These are phyloP conservation scores for Garrulus glandarius DNA, from an alignment of 2,797 vertebrate genomes.

Conservation along the genomic window DNA sequence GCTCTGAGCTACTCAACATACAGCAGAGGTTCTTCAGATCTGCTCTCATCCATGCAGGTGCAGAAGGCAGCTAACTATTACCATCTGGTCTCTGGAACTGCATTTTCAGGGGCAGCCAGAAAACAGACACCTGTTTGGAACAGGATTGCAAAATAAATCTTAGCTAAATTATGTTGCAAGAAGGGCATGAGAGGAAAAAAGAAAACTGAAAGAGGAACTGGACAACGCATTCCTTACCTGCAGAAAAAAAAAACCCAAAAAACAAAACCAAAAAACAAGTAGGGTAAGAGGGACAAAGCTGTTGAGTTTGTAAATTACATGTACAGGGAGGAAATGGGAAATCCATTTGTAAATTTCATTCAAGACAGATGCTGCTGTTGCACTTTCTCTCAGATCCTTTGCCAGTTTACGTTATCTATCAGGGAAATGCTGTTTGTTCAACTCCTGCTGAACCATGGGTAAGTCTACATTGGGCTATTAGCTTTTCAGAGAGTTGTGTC, in stretches of 20 bases:
- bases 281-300: neutral
- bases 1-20: neutral
- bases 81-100: slow-evolving; percentile 51
- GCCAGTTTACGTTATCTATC: neutral
- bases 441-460: neutral
- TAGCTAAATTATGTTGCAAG: neutral
- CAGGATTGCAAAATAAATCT: neutral
- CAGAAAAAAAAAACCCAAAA: neutral
- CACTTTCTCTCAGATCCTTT: neutral
- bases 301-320: neutral
- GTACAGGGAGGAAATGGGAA: neutral
- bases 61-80: slow-evolving; percentile 53
- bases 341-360: neutral
- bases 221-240: neutral
- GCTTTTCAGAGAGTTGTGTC: neutral
- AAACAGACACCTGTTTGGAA: slow-evolving; percentile 53
- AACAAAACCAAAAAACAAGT: neutral
- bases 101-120: neutral
- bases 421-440: neutral
- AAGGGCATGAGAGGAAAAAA: neutral
- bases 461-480: neutral
- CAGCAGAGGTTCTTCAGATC: slow-evolving; percentile 27
- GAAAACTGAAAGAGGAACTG: neutral
- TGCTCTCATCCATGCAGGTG: slow-evolving; percentile 48
- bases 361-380: neutral